These are phyloP conservation scores for Magallana gigas DNA, from an alignment of 1,140 invertebrate species.

Conservation along the genomic window DNA sequence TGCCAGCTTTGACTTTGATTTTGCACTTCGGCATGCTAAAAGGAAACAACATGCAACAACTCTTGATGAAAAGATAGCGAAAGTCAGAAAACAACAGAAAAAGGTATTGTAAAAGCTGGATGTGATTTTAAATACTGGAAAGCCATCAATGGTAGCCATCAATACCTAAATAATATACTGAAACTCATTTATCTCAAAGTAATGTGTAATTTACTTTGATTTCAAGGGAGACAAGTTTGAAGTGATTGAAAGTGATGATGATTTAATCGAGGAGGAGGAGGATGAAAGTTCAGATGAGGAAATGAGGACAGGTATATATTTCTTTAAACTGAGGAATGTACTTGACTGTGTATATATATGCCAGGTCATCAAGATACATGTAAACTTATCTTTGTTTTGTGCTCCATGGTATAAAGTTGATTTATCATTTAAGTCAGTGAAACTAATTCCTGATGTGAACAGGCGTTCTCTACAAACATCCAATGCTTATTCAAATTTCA, in stretches of 20 bases:
- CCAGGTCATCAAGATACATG: too few species aligned
- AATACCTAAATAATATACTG: too few species aligned
- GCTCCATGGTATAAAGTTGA: too few species aligned
- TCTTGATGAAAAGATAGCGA: conserved; percentile 91
- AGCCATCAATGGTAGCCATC: too few species aligned
- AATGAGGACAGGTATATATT: conserved; percentile 52
- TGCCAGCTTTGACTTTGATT: conserved; percentile 84
- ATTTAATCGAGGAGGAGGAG: conserved; percentile 64
- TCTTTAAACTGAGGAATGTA: too few species aligned
- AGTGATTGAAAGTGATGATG: conserved; percentile 61
- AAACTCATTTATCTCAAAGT: too few species aligned
- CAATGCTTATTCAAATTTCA: too few species aligned
- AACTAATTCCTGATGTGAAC: too few species aligned
- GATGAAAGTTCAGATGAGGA: conserved; percentile 66
- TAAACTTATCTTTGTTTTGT: too few species aligned
- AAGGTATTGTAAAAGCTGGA: conserved; percentile 68
- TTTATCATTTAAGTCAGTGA: too few species aligned
- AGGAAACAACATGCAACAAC: conserved; percentile 85
- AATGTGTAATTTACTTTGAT: background rate
- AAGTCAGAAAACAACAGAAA: conserved; percentile 81
- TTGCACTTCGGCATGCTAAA: conserved; percentile 90
- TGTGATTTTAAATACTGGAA: background rate
- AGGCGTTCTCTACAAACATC: too few species aligned
- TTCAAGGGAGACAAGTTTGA: conserved; percentile 51
- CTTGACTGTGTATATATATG: too few species aligned